Evolutionary conservation across 2,888 invertebrate species (phyloP), one percentile per base, ranked within the genome.

Genomic region (Pterostichus niger): DNA sequence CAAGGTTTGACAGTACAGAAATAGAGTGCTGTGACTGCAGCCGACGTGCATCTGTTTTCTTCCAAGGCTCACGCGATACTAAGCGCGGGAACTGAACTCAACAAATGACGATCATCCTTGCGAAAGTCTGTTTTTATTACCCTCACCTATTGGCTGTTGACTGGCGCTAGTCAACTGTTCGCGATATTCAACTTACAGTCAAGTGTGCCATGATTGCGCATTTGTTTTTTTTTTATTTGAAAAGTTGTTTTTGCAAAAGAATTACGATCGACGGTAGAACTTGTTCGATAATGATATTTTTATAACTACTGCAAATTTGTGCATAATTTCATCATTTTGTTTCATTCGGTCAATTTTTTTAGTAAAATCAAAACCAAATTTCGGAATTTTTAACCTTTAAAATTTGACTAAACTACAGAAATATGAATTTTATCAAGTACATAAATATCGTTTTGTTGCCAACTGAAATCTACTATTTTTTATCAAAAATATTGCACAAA

Each of bases 121-220:
- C 64, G 64, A 64, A 64, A 64, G 35, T 64, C 64, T 33, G 64
- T 33, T 64, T 64, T 64, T 64, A 64, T 35, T 64, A 40, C 64
- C 64, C 64, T 64, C 64, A 64, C 64, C 64, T 64, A 64, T 64
- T 64, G 64, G 64, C 17, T 17, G 64, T 10, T 11, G 64, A n/a
- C 52, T 33, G 64, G 33, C 64, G 64, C 31, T 40, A 64, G 61
- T 61, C 61, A 24, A 61, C 31, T 61, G 17, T 35, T 10, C 56
- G 56, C 49, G 49, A 49, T 40, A 49, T 49, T n/a, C 49, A 49
- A 17, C 11, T 17, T 35, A 64, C 64, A 35, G 64, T 6, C 35
- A 64, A 13, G 9, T 35, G 31, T 40, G 64, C 56, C 56, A 17
- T 17, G 15, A 56, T 64, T 64, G 64, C 64, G 64, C 13, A 64